Conservation (phyloP, 1,140 invertebrate genomes). For the Zaprionus tsacasi region DNA sequence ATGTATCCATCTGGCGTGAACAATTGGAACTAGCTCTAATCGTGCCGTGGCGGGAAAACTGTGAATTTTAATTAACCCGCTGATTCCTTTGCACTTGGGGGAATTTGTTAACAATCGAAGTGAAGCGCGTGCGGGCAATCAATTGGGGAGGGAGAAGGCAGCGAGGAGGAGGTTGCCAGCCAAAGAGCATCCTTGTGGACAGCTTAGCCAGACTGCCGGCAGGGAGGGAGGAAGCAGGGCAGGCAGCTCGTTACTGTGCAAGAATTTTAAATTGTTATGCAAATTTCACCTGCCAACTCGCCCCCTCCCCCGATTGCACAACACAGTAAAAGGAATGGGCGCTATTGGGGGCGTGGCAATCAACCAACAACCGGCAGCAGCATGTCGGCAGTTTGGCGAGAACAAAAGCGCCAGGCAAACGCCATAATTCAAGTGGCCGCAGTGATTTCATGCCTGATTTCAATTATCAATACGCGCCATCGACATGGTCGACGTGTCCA, state of each 20-base stretch:
- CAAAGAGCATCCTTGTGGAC: background rate
- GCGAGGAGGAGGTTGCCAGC: background rate
- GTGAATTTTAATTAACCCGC: conserved; percentile 61
- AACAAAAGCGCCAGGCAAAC: conserved; percentile 79
- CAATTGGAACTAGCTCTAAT: conserved; percentile 1
- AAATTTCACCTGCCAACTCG: conserved; percentile 51
- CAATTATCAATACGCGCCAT: conserved; percentile 79
- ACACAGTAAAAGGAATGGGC: background rate
- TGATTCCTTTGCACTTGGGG: conserved; percentile 31
- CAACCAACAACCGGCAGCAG: background rate
- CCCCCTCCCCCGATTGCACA: conserved; percentile 6
- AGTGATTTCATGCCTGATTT: conserved; percentile 80
- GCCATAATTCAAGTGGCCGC: conserved; percentile 80
- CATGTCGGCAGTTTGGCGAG: conserved; percentile 55
- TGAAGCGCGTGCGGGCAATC: conserved; percentile 66
- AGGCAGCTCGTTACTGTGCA: conserved; percentile 61
- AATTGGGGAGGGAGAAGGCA: conserved; percentile 43
- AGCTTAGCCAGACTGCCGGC: background rate
- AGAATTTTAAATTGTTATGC: conserved; percentile 81
- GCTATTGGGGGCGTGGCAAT: background rate
- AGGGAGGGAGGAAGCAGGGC: background rate
- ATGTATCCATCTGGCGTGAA: background rate
- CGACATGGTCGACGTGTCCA: conserved; percentile 51
- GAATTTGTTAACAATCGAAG: conserved; percentile 70
- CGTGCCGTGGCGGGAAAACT: background rate